A percentile compares a stretch with the other conserved stretches of the same genome.
These are phyloP conservation scores for Elanoides forficatus DNA, from an alignment of 2,113 vertebrate species.

Conservation along the genomic window DNA sequence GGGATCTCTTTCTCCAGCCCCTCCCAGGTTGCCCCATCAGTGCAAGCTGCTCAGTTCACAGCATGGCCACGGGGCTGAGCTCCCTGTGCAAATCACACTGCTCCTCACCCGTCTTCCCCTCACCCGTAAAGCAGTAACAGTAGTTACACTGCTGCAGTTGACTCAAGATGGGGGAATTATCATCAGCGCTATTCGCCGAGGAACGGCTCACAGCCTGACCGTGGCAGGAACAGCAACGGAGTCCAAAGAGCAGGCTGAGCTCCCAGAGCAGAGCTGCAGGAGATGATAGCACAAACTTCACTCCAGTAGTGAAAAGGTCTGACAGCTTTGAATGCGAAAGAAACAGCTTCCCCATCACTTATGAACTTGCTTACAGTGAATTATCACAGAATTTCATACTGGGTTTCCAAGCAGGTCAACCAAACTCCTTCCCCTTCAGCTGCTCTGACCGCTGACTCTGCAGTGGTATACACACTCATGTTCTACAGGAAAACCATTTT, in stretches of 20 bases:
- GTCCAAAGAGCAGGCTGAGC: not conserved
- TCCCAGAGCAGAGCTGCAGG: not conserved
- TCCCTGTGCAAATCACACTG: not conserved
- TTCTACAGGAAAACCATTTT: not conserved
- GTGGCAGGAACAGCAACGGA: fast-evolving
- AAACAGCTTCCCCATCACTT: not conserved
- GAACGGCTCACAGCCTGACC: not conserved
- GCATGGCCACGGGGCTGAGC: fast-evolving
- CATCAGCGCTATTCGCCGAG: not conserved
- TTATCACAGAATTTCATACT: not conserved
- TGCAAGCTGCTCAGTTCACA: not conserved
- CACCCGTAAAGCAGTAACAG: slow-evolving; percentile 9
- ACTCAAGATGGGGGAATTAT: not conserved
- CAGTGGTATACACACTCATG: not conserved
- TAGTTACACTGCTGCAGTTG: not conserved
- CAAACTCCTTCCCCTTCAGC: not conserved
- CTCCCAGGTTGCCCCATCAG: not conserved
- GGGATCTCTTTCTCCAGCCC: not conserved
- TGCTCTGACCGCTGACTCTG: not conserved
- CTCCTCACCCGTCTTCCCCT: not conserved
- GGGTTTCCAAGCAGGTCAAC: not conserved
- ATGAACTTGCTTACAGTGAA: not conserved
- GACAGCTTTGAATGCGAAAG: not conserved
- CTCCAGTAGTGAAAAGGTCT: not conserved
- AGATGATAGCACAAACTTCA: not conserved